A percentile compares a stretch with the other conserved stretches of the same genome.
Conservation (phyloP, 2,113 vertebrate genomes). For the Cinclus mexicanus region DNA sequence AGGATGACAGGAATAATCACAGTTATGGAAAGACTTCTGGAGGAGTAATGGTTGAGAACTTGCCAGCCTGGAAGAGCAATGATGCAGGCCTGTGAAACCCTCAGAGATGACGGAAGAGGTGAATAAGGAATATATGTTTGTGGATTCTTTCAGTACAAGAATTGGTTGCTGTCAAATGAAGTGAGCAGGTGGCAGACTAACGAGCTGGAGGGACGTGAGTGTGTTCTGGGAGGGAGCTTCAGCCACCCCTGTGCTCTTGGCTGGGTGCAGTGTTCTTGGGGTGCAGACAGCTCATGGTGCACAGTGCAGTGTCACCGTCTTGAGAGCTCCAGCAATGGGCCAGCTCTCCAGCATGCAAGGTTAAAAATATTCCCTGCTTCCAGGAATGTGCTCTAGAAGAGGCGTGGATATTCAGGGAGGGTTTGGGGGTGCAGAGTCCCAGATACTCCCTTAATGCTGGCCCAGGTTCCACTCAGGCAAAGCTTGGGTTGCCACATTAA, state of each 20-base stretch:
- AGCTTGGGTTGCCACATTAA: not conserved
- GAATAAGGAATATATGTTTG: not conserved
- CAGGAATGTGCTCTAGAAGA: not conserved
- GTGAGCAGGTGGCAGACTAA: not conserved
- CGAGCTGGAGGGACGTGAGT: not conserved
- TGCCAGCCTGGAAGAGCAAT: not conserved
- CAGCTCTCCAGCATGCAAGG: not conserved
- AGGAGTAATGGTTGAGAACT: not conserved
- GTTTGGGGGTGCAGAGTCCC: not conserved
- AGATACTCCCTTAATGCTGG: not conserved
- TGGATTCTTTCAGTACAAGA: not conserved
- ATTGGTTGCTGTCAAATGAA: not conserved
- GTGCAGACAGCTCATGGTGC: not conserved
- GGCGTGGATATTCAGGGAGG: not conserved
- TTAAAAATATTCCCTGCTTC: not conserved
- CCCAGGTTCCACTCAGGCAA: not conserved
- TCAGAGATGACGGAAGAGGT: not conserved
- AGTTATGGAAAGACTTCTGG: not conserved
- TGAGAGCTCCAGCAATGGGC: not conserved
- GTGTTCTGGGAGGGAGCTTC: not conserved
- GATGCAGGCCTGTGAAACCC: not conserved
- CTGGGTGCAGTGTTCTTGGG: not conserved
- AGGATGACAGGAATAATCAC: not conserved
- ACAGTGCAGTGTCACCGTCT: not conserved
- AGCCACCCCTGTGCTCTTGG: not conserved